phyloP scores from a whole-genome alignment of 2,888 invertebrate genomes.

The Biston stratarius region DNA sequence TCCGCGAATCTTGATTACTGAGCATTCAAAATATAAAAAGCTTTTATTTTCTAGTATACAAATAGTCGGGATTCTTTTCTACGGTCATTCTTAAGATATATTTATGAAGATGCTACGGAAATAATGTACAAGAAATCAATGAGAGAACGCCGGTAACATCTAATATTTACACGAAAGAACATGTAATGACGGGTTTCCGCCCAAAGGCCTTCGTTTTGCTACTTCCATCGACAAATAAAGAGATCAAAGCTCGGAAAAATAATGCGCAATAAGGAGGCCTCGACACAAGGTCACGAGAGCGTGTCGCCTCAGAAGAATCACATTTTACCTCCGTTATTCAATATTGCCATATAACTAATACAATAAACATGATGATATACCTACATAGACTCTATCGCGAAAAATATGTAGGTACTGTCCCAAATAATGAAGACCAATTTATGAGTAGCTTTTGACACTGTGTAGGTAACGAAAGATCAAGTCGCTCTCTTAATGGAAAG shows the following conservation, averaged over 20 bases:
- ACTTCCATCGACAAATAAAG: slow-evolving; percentile 28
- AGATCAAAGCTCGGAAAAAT: slow-evolving; percentile 32
- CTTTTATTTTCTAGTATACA: slow-evolving; percentile 36
- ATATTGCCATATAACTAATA: slow-evolving; percentile 1
- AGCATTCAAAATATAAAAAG: slow-evolving; percentile 47
- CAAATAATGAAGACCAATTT: background rate
- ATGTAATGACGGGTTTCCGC: slow-evolving; percentile 10
- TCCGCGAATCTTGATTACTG: slow-evolving; percentile 53
- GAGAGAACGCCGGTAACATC: background rate
- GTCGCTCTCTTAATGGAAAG: no score
- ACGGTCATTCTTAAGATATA: slow-evolving; percentile 25
- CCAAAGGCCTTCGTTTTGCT: slow-evolving; percentile 12
- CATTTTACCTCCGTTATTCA: slow-evolving; percentile 15
- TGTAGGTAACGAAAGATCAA: no score
- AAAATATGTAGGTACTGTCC: background rate
- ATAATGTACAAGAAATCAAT: background rate
- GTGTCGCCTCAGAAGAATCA: slow-evolving; percentile 11
- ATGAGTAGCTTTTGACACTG: no score
- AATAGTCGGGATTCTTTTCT: slow-evolving; percentile 29
- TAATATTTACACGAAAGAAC: slow-evolving; percentile 8
- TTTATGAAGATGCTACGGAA: slow-evolving; percentile 13
- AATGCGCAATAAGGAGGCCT: slow-evolving; percentile 32
- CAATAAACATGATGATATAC: background rate
- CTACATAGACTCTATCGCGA: background rate
- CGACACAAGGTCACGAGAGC: slow-evolving; percentile 18